Evolutionary conservation across 2,797 vertebrate species (phyloP), one percentile per base, ranked within the genome.

Genomic region (Halcyon smyrnensis): DNA sequence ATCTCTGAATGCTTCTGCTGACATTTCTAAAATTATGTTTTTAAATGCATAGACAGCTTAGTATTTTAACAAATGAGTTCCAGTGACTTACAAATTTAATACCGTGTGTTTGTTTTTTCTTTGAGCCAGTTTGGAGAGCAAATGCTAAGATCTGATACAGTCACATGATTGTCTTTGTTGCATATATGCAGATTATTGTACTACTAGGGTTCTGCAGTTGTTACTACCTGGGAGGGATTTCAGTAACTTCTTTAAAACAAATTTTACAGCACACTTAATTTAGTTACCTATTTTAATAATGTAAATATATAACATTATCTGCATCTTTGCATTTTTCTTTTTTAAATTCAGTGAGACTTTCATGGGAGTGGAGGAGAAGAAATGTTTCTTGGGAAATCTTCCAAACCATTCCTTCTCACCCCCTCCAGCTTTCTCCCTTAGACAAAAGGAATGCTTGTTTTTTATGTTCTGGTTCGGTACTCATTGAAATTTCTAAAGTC

Each of bases 401-500:
- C 12, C 41, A 53, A 90, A 57, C 25, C 2, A 8, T 30, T 20
- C 17, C 6, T 4, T 2, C 13, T 12, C 8, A 7, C 8, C 7
- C 28, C 9, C 11, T 25, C 6, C 11, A 12, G 2, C 21, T 50
- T 78, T 67, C 11, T 78, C 24, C 19, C 51, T 54, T 39, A 46
- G 25, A 62, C 53, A 34, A 63, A 63, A 60, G 9, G 5, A 63
- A 65, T 65, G n/a, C 9, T 75, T 69, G 27, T 63, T 59, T 88
- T 74, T 76, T 34, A 28, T 0, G 0, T 60, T 80, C n/a, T 62
- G 16, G 11, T 91, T 92, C 27, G 23, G 46, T 71, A 81, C 30
- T 77, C 14, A 69, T 80, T 82, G 69, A 87, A 76, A 82, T 69
- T 92, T 73, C 81, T 96, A 67, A 96, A 73, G 19, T 15, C 7